phyloP scores from a whole-genome alignment of 2,888 invertebrate species.

The Diarsia brunnea region DNA sequence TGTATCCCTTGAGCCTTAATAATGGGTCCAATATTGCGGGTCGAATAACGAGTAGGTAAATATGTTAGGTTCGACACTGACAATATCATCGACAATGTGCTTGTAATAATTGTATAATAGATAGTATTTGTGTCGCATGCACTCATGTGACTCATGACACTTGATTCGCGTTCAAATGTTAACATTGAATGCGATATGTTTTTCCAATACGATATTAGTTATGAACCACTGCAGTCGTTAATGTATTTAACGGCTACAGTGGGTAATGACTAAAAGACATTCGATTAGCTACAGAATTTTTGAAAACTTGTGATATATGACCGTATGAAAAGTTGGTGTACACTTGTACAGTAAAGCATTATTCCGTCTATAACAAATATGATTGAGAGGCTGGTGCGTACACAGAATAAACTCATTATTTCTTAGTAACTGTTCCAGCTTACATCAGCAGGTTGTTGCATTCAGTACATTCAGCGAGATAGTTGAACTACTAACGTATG shows the following conservation, averaged over 20 bases:
- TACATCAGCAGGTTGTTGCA: neutral
- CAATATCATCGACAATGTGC: constrained; percentile 1
- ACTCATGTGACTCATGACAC: neutral
- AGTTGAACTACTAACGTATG: neutral
- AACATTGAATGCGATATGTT: neutral
- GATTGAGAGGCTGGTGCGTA: too few relatives aligned
- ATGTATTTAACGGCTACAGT: neutral
- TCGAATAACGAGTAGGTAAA: too few relatives aligned
- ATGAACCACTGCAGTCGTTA: neutral
- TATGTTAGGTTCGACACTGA: neutral
- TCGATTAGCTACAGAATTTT: neutral
- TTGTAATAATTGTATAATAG: neutral
- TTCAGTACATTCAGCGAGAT: neutral
- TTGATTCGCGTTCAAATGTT: neutral
- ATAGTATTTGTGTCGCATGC: neutral
- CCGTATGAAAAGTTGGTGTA: neutral
- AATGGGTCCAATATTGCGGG: too few relatives aligned
- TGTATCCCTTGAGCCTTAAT: too few relatives aligned
- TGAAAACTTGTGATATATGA: neutral
- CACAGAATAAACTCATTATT: too few relatives aligned
- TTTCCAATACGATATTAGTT: neutral
- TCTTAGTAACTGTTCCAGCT: too few relatives aligned
- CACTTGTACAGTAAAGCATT: neutral
- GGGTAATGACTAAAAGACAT: neutral
- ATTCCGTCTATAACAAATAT: neutral